Conservation (phyloP, 2,888 invertebrate genomes). For the Mechanitis messenoides region DNA sequence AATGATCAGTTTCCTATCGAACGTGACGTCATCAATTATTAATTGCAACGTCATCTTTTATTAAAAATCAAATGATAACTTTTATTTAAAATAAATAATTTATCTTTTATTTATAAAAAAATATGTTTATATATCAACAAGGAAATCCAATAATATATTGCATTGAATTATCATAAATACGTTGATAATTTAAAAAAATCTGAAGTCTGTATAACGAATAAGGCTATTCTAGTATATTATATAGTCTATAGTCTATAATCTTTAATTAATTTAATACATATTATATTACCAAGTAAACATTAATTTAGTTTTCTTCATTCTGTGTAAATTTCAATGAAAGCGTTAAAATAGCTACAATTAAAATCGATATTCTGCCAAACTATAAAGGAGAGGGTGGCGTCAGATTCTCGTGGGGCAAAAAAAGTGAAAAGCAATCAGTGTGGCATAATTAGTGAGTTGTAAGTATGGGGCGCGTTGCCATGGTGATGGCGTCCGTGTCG, state of each 20-base stretch:
- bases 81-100: neutral
- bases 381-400: conserved; percentile 62
- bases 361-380: conserved; percentile 39
- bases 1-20: conserved; percentile 74
- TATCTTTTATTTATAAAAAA: no score
- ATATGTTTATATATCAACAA: no score
- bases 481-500: conserved; percentile 65
- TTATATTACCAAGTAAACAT: no score
- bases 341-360: conserved; percentile 36
- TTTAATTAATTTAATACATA: no score
- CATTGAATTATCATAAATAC: no score
- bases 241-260: no score
- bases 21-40: conserved; percentile 68
- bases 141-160: no score
- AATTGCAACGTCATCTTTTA: conserved; percentile 62
- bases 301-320: neutral
- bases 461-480: conserved; percentile 73
- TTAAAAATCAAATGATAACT: conserved; percentile 32
- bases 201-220: no score
- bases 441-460: conserved; percentile 76
- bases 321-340: neutral
- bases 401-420: conserved; percentile 72
- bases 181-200: no score
- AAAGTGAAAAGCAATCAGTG: conserved; percentile 77
- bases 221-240: no score